Base-by-base conservation (phyloP, 2,888 invertebrate species). In the Cheilosia grossa region DNA sequence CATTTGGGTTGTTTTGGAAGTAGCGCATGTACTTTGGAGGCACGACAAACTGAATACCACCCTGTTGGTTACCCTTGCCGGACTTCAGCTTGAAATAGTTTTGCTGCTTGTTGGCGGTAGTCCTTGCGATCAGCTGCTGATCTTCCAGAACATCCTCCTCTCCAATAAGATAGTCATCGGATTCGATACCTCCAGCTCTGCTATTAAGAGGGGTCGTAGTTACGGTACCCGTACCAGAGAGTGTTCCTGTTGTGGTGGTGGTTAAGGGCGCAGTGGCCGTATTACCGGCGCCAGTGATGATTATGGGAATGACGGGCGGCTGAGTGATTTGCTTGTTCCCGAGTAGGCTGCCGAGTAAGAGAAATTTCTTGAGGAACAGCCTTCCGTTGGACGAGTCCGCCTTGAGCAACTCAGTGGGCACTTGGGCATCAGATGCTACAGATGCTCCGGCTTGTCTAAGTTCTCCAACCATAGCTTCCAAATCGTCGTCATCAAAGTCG, bases 1-100 rank as follows among this genome's bases (percentile, higher is more conserved):
- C 33, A 33, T 89, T 89, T 66, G 90, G 90, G 5, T 91, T 91
- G 53, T 89, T 90, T 83, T 89, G 89, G 86, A 91, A 91, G 82
- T 90, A 90, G 54, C 89, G 88, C 10, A 89, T 88, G 54, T 91
- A 91, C 13, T 89, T 88, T 2, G 89, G 88, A 2, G 91, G 91
- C 15, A 91, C 87, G 1, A 90, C 89, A 1, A 91, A 89, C 44
- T 88, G 89, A 44, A 91, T 83, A 61, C 87, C 58, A 73, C 9
- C 9, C 30, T 91, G 88, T 6, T 89, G 88, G 2, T 67, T 86
- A 17, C 85, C 87, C 58, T 89, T 88, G 0, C 88, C 88, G 0
- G 87, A 87, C 2, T 88, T 86, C 19, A 88, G 87, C 72, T 88
- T 89, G 61, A 89, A 88, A 1, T 89, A 88, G 77, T 90, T 90